These are phyloP conservation scores for Cyrtodaria siliqua DNA, from an alignment of 2,888 invertebrate species.

Conservation along the genomic window DNA sequence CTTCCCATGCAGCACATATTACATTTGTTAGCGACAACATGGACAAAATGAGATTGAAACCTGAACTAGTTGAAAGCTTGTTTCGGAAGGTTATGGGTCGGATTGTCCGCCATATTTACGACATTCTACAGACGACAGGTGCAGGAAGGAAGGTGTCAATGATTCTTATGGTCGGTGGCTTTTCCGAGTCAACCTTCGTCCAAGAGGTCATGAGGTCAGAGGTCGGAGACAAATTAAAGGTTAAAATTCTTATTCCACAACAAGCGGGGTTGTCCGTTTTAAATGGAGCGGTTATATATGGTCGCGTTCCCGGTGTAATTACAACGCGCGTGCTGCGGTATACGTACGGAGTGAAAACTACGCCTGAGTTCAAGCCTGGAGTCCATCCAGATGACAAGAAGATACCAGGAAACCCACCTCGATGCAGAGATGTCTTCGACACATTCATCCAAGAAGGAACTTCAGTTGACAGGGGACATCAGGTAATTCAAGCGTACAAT, in stretches of 20 bases:
- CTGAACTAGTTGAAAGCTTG: conserved; percentile 30
- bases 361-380: conserved; percentile 11
- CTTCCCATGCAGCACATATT: conserved; percentile 37
- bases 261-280: conserved; percentile 5
- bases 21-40: conserved; percentile 48
- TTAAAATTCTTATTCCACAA: conserved; percentile 1
- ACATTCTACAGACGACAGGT: conserved; percentile 31
- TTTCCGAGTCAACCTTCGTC: conserved; percentile 5
- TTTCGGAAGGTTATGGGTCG: conserved; percentile 48
- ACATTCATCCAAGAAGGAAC: conserved; percentile 23
- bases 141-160: conserved; percentile 30
- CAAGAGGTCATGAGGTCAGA: neutral
- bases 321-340: conserved; percentile 1
- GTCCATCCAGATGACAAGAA: conserved; percentile 10
- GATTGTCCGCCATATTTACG: conserved; percentile 51
- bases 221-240: neutral
- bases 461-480: conserved; percentile 17
- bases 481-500: conserved; percentile 4
- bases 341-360: conserved; percentile 4
- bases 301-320: neutral
- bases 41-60: conserved; percentile 51
- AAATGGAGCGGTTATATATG: conserved; percentile 7
- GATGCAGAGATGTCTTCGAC: conserved; percentile 12
- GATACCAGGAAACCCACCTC: neutral
- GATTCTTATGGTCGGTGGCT: conserved; percentile 30